Evolutionary conservation across 1,140 invertebrate species (phyloP).

Genomic region (Sarcophaga peregrina): DNA sequence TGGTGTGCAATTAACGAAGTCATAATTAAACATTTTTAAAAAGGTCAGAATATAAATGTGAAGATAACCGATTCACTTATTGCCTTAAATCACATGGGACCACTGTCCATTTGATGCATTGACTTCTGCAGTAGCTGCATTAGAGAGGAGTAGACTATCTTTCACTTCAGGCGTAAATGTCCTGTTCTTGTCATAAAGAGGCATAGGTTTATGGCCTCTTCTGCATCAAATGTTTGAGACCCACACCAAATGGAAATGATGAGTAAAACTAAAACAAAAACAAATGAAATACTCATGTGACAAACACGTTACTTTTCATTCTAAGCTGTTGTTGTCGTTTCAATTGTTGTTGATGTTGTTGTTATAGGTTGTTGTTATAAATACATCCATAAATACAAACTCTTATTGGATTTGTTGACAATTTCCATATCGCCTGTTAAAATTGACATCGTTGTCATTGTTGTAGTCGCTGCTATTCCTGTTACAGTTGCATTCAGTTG

Average conservation of each 20-base stretch:
- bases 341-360: background rate
- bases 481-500: background rate
- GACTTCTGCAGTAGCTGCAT: too few species aligned
- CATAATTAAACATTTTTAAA: too few species aligned
- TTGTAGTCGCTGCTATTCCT: background rate
- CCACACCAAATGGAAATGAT: too few species aligned
- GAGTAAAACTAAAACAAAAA: too few species aligned
- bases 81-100: too few species aligned
- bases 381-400: background rate
- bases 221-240: background rate
- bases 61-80: too few species aligned
- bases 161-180: too few species aligned
- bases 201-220: background rate
- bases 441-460: background rate
- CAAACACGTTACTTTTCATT: background rate
- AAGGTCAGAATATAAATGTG: too few species aligned
- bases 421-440: conserved; percentile 60
- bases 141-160: too few species aligned
- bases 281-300: background rate
- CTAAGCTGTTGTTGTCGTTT: background rate
- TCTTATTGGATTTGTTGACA: conserved; percentile 52
- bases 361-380: background rate
- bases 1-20: too few species aligned
- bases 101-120: too few species aligned
- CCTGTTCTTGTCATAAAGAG: too few species aligned